Percentiles rank a stretch among this genome's conserved stretches.
These are phyloP conservation scores for Drosophila teissieri DNA, from an alignment of 1,140 invertebrate genomes.

Conservation along the genomic window DNA sequence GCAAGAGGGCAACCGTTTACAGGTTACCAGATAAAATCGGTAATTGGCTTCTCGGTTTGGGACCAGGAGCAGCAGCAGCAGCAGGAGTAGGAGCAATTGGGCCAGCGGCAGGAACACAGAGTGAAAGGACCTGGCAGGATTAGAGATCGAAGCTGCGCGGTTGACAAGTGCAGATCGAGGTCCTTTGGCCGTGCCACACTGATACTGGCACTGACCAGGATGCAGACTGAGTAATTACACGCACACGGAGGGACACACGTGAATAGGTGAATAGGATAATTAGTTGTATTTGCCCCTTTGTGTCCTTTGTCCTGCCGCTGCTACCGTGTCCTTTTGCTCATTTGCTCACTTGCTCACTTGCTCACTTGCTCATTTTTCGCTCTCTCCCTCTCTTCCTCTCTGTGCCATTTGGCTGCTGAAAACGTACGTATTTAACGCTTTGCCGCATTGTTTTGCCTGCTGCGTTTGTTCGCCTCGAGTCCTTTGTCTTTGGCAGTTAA, in stretches of 20 bases:
- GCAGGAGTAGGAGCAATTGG: slow-evolving; percentile 22
- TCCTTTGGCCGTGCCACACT: not conserved
- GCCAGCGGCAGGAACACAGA: slow-evolving; percentile 7
- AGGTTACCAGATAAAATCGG: slow-evolving; percentile 71
- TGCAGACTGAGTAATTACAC: slow-evolving; percentile 60
- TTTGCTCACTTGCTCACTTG: not conserved
- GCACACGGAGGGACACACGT: slow-evolving; percentile 48
- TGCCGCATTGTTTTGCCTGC: slow-evolving; percentile 75
- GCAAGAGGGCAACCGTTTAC: slow-evolving; percentile 41
- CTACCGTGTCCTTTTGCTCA: slow-evolving; percentile 46
- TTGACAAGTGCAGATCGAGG: slow-evolving; percentile 63
- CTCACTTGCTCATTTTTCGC: not conserved
- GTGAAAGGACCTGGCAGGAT: slow-evolving; percentile 11
- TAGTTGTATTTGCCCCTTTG: slow-evolving; percentile 69
- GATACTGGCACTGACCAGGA: not conserved
- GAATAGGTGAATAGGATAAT: slow-evolving; percentile 74
- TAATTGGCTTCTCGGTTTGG: slow-evolving; percentile 68
- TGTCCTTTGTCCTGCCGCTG: slow-evolving; percentile 64
- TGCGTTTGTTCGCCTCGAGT: slow-evolving; percentile 29
- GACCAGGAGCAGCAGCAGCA: slow-evolving; percentile 30
- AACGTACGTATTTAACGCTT: slow-evolving; percentile 63
- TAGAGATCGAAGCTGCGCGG: slow-evolving; percentile 19
- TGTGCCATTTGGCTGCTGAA: slow-evolving; percentile 46
- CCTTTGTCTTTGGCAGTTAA: slow-evolving; percentile 45
- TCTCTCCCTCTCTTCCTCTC: not conserved